Evolutionary conservation across 2,888 invertebrate species (phyloP), one percentile per base, ranked within the genome.

Genomic region (Idaea aversata): DNA sequence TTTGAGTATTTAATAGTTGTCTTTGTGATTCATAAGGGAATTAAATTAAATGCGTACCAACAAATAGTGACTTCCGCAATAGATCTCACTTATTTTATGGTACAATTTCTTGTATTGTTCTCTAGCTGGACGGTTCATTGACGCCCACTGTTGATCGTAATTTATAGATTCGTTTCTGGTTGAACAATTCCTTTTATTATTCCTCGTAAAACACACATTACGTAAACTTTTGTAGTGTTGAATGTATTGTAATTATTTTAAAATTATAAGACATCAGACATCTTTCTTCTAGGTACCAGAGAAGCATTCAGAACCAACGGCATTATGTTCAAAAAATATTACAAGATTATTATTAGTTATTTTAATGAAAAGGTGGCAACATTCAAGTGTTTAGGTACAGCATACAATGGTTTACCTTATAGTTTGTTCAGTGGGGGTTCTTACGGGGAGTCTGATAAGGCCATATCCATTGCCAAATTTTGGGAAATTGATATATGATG

Each of bases 51-150:
- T 0, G 47, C 10, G 47, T 47, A 47, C 47, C 0, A 47, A 64
- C 62, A 64, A 63, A 64, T 63, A 59, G 61, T 64, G 65, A 70
- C 68, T 65, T 71, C 71, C 71, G 63, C 71, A 66, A 72, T 72
- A 72, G 15, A 65, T 63, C 65, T 66, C 65, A 35, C 64, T 70
- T 47, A 47, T 47, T 47, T 68, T 65, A 64, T 62, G 68, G 62
- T 62, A 65, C 70, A 70, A 68, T 69, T 71, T 63, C 70, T 71
- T 38, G 69, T 71, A 74, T 74, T 74, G 71, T 74, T 72, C 72
- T 70, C 73, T 72, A 71, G 70, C 73, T 72, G 71, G 70, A 66
- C 68, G 71, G 67, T 66, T 67, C 67, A 74, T 74, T 72, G 70
- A 71, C 72, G 72, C 72, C 72, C 71, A 72, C 71, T 61, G 63